Evolutionary conservation across 2,888 invertebrate species (phyloP).

Genomic region (Carabus problematicus): DNA sequence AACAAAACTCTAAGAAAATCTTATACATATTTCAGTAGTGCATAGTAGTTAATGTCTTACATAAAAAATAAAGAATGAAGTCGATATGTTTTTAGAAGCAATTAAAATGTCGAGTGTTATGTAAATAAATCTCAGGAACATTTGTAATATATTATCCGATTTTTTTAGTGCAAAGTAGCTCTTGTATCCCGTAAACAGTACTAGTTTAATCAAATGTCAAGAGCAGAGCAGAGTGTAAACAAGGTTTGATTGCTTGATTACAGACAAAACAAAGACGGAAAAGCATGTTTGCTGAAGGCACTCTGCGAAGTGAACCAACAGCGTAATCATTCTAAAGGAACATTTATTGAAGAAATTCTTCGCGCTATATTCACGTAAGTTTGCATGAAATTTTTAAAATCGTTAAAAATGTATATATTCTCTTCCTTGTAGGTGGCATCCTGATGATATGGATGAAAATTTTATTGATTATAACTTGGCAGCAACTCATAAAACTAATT

Average conservation of each 20-base stretch:
- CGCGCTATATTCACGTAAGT: constrained; percentile 73
- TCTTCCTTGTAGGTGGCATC: constrained; percentile 61
- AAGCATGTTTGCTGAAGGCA: constrained; percentile 69
- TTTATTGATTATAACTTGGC: constrained; percentile 61
- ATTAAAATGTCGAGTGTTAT: too few species aligned
- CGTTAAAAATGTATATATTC: constrained; percentile 9
- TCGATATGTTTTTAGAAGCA: too few species aligned
- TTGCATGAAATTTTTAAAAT: constrained; percentile 4
- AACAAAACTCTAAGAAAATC: too few species aligned
- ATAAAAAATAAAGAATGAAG: too few species aligned
- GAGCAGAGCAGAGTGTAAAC: constrained; percentile 18
- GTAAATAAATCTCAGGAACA: too few species aligned
- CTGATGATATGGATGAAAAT: constrained; percentile 52
- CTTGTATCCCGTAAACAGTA: constrained; percentile 19
- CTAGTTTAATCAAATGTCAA: constrained; percentile 16
- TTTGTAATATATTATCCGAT: constrained; percentile 14
- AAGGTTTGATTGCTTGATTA: constrained; percentile 44
- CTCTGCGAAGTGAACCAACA: constrained; percentile 69
- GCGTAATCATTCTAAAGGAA: constrained; percentile 58
- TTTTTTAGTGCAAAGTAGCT: constrained; percentile 10
- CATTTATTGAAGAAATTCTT: constrained; percentile 71
- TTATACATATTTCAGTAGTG: too few species aligned
- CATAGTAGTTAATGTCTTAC: too few species aligned
- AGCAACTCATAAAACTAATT: constrained; percentile 56
- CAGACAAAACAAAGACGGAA: constrained; percentile 61